Conservation (phyloP, 2,888 invertebrate species). For the Andrena dorsata region DNA sequence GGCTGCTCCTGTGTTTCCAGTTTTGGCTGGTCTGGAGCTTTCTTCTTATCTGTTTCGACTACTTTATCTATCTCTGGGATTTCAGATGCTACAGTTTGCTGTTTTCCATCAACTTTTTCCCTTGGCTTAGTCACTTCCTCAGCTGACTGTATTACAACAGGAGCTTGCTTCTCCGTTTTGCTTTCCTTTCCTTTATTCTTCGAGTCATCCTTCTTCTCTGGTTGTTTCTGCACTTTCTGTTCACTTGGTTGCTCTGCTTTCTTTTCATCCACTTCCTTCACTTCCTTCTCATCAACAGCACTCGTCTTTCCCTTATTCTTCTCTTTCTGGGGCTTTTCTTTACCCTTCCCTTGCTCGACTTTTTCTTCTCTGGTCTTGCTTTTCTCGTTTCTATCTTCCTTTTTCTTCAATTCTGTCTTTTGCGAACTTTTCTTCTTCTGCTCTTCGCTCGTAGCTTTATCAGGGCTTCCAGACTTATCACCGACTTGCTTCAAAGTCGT, state of each 20-base stretch:
- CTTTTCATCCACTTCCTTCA: not conserved
- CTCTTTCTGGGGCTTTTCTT: conserved; percentile 28
- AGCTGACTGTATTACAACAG: conserved; percentile 24
- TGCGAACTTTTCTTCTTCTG: conserved; percentile 2
- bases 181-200: conserved; percentile 32
- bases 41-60: conserved; percentile 45
- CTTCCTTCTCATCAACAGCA: conserved; percentile 11
- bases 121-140: conserved; percentile 40
- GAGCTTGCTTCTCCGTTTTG: not conserved
- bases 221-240: conserved; percentile 33
- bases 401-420: conserved; percentile 10
- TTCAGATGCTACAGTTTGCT: conserved; percentile 22
- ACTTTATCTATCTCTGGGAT: conserved; percentile 38
- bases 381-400: not conserved
- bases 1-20: conserved; percentile 24
- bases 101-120: not conserved
- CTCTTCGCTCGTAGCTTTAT: conserved; percentile 37
- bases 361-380: not conserved
- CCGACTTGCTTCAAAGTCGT: not conserved
- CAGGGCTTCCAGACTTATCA: conserved; percentile 29
- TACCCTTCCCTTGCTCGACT: conserved; percentile 14
- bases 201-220: conserved; percentile 34
- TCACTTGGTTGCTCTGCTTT: not conserved
- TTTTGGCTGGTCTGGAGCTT: not conserved
- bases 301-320: conserved; percentile 30